Base-by-base conservation (phyloP, 2,797 vertebrate species). In the Psittacula derbiana region DNA sequence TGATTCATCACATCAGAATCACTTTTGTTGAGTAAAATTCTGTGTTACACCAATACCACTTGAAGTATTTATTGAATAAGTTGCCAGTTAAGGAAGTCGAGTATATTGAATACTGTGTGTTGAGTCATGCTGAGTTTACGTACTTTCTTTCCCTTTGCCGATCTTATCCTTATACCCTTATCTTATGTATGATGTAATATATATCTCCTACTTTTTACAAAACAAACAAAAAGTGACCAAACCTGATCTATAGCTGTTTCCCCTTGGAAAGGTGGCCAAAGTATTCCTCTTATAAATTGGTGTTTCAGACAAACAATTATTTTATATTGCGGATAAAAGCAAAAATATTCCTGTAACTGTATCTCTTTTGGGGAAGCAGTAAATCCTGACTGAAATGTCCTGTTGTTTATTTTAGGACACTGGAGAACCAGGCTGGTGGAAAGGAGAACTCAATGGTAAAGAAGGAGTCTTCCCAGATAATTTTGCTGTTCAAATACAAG, bases 401-500 rank as follows among this genome's bases (percentile, higher is more conserved):
- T 71, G 58, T 55, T 73, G 31, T 88, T 88, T 97, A 36, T 92
- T 97, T 87, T 96, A 99, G 99, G 98, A 99, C 75, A 99, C 99
- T 33, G 99, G 99, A 70, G 99, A 99, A 91, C 95, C 97, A 4
- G 99, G 99, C 76, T 99, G 99, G 99, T 99, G 99, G 99, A 98
- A 97, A 97, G 99, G 99, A 71, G 99, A 99, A 87, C 88, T 98
- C 21, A 98, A 97, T 49, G 99, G 99, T 60, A 99, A 95, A 98
- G 98, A 99, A 90, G 99, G 99, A 8, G 98, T 99, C 67, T 99
- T 99, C 93, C 99, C 99, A 38, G 99, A 99, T 94, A 99, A 99
- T 96, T 99, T 99, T 96, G 99, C 99, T 65, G 11, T 96, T 96
- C 94, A 98, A 88, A 97, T 99, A 95, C 96, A 97, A 69, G 99